Conservation (phyloP, 2,113 vertebrate species). For the Vidua macroura region DNA sequence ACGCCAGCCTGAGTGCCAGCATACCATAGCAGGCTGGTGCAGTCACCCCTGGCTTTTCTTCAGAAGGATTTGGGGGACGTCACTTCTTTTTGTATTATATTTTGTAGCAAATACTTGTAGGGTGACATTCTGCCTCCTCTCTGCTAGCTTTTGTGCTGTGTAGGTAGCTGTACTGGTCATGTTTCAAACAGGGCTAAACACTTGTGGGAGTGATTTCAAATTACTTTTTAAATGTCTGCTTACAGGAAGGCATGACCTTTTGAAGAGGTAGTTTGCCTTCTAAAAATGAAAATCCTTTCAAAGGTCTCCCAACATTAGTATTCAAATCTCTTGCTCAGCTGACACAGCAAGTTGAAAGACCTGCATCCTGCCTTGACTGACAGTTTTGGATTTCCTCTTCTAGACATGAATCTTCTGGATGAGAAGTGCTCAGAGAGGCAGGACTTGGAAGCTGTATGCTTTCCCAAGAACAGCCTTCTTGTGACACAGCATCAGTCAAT, state of each 20-base stretch:
- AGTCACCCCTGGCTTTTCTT: slow-evolving; percentile 29
- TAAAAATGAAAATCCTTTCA: neutral
- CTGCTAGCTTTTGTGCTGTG: neutral
- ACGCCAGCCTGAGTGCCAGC: neutral
- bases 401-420: neutral
- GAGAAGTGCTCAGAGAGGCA: neutral
- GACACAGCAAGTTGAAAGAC: slow-evolving; percentile 13
- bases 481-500: neutral
- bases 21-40: slow-evolving; percentile 13
- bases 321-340: neutral
- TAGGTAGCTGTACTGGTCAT: neutral
- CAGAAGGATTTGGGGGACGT: neutral
- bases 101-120: neutral
- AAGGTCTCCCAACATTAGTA: neutral
- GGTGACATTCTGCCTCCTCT: neutral
- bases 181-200: neutral
- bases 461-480: neutral
- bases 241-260: neutral
- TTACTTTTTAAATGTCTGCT: neutral
- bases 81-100: neutral
- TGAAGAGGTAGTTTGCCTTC: neutral
- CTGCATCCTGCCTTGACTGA: neutral
- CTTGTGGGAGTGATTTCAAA: neutral
- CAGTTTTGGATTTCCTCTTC: slow-evolving; percentile 18
- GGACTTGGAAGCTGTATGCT: neutral